Base-by-base conservation (phyloP, 1,140 invertebrate genomes). In the Linepithema humile region DNA sequence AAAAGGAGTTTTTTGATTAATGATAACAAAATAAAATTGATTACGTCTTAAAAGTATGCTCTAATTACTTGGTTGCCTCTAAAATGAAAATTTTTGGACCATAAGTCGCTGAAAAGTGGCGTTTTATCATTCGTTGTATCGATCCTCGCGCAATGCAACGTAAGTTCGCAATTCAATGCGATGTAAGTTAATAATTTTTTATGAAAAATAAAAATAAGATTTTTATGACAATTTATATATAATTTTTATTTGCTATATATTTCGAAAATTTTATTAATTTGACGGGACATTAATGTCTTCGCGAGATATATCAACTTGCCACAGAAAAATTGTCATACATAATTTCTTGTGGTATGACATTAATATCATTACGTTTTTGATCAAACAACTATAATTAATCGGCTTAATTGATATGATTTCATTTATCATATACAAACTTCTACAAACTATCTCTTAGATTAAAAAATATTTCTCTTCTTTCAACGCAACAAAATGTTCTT, bases 91-190 rank as follows among this genome's bases (percentile, higher is more conserved):
- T 53, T 20, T 57, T 40, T 55, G n/a, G 48, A 70, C n/a, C 48
- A 43, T 55, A 55, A 38, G 40, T 78, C n/a, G 23, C 10, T 80
- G 43, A 23, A 80, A 67, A 55, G 23, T 80, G 75, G 75, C 64
- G 75, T 70, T 80, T 55, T 53, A 17, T 40, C n/a, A 48, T 82
- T 82, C 78, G 78, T 82, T 82, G 78, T 74, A 82, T 82, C 55
- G 69, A 74, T 60, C 10, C 40, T 82, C 55, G 53, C 70, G 40
- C 15, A 40, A 74, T 74, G 55, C 32, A 80, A 80, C 48, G 23
- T 78, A 67, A 55, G 23, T 69, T 55, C 10, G 17, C 35, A 23
- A 67, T 38, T 50, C 12, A 35, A 82, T 72, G 50, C 29, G 65
- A 77, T 29, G 20, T 75, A 64, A 50, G 20, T 65, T 50, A 2